Evolutionary conservation across 2,888 invertebrate species (phyloP).

Genomic region (Clusia tigrina): DNA sequence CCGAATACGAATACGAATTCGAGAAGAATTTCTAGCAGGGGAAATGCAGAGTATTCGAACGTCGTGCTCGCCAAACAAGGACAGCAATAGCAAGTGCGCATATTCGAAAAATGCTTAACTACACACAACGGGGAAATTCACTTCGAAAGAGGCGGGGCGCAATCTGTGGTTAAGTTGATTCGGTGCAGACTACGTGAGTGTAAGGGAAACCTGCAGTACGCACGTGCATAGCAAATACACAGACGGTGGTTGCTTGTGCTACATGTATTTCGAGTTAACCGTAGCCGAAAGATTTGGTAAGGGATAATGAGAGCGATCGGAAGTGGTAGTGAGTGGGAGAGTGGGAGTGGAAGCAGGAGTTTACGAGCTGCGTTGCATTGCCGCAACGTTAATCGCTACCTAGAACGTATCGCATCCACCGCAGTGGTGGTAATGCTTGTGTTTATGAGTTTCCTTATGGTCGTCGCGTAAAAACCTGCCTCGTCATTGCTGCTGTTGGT

Average conservation of each 20-base stretch:
- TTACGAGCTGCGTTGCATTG: background rate
- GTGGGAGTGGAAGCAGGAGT: too few relatives aligned
- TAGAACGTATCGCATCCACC: background rate
- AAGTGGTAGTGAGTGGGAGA: too few relatives aligned
- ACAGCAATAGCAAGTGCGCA: background rate
- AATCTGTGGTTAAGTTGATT: background rate
- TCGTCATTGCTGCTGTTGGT: conserved; percentile 25
- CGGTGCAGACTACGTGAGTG: background rate
- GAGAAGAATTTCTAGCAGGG: too few relatives aligned
- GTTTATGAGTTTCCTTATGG: conserved; percentile 10
- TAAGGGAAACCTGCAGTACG: background rate
- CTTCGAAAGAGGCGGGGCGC: conserved; percentile 8
- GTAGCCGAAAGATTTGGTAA: too few relatives aligned
- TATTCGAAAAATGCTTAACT: background rate
- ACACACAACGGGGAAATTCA: background rate
- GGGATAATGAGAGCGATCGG: background rate
- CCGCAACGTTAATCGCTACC: conserved; percentile 5
- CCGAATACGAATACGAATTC: too few relatives aligned
- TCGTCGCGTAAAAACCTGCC: conserved; percentile 27
- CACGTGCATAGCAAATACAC: background rate
- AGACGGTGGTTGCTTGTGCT: background rate
- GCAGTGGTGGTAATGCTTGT: background rate
- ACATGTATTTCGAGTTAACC: background rate
- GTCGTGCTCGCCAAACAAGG: background rate
- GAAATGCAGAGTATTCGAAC: conserved; percentile 8